A percentile compares a stretch with the other conserved stretches of the same genome.
Conservation (phyloP, 2,113 vertebrate species). For the Colaptes auratus region DNA sequence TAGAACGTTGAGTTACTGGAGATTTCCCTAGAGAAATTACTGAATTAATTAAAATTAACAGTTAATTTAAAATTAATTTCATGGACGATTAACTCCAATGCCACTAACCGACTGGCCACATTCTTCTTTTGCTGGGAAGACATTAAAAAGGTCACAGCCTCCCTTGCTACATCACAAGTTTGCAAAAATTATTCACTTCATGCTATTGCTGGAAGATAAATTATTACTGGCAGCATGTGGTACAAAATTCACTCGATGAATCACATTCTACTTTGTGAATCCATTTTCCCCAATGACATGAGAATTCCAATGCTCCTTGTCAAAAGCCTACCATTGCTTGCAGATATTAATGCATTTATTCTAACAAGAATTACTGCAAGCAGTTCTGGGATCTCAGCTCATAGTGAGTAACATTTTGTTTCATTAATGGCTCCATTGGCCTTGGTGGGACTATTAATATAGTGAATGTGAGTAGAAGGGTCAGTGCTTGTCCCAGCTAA, state of each 20-base stretch:
- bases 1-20: slow-evolving; percentile 1
- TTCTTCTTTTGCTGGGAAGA: slow-evolving; percentile 1
- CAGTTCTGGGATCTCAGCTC: neutral
- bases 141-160: neutral
- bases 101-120: neutral
- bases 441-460: neutral
- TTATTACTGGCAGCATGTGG: neutral
- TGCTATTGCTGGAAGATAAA: neutral
- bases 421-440: neutral
- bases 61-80: slow-evolving; percentile 8
- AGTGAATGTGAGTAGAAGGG: neutral
- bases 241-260: neutral
- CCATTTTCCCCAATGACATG: neutral
- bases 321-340: neutral
- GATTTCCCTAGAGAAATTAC: neutral
- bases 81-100: neutral
- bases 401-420: neutral
- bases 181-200: neutral
- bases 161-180: neutral
- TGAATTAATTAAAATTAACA: slow-evolving; percentile 28
- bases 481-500: neutral
- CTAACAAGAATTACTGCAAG: neutral
- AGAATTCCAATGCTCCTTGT: neutral
- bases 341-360: neutral
- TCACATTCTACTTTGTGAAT: neutral